phyloP scores from a whole-genome alignment of 1,140 invertebrate species.

The Vanessa atalanta region DNA sequence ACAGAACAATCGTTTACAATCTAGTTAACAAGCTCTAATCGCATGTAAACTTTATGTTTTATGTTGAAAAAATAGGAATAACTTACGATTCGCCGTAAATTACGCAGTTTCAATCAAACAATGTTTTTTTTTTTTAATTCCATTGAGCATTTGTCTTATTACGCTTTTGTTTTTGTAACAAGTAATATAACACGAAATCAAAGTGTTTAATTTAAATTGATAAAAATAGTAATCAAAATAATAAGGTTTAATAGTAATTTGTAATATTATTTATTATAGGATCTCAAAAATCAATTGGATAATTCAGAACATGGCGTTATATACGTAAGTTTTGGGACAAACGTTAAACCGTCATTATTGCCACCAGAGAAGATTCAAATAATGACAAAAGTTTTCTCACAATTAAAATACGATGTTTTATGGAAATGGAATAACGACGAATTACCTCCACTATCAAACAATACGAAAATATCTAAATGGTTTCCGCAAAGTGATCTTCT shows the following conservation, averaged over 20 bases:
- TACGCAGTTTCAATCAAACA: no score
- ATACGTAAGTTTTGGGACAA: conserved; percentile 33
- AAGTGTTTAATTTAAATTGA: no score
- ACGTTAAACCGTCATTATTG: conserved; percentile 19
- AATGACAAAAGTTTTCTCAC: conserved; percentile 29
- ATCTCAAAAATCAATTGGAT: conserved; percentile 22
- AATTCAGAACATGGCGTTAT: conserved; percentile 29
- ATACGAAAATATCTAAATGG: conserved; percentile 28
- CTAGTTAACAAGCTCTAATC: neutral
- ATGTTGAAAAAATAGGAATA: neutral
- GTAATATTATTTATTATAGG: neutral
- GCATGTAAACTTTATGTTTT: neutral
- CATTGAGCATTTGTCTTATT: neutral
- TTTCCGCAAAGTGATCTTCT: conserved; percentile 24
- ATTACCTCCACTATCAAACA: conserved; percentile 21
- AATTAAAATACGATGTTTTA: conserved; percentile 22
- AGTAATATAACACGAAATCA: no score
- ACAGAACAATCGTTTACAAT: no score
- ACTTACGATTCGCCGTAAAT: neutral
- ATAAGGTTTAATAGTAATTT: no score
- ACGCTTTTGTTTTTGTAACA: neutral
- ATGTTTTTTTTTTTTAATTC: neutral
- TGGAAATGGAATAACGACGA: conserved; percentile 29
- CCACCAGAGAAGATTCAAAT: conserved; percentile 15
- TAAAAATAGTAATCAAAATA: no score